Evolutionary conservation across 2,797 vertebrate genomes (phyloP).

Genomic region (Momotus momota): DNA sequence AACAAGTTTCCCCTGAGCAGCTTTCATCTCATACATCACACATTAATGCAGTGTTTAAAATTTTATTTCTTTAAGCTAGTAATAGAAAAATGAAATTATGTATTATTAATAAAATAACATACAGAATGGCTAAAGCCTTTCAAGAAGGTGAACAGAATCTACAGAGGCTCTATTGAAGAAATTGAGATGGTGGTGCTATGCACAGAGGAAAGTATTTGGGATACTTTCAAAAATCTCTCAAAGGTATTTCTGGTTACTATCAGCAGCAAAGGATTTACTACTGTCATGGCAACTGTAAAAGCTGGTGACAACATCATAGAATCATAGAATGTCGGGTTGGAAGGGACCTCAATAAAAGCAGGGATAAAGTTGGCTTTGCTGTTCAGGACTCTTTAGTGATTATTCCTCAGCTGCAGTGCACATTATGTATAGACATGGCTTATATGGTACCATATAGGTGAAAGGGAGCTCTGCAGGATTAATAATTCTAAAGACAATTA

Average conservation of each 20-base stretch:
- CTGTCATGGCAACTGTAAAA: not conserved
- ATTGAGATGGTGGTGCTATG: not conserved
- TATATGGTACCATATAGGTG: not conserved
- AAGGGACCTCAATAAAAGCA: not conserved
- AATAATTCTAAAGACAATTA: not conserved
- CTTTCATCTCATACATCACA: not conserved
- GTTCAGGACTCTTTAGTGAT: not conserved
- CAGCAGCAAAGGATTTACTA: not conserved
- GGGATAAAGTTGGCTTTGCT: not conserved
- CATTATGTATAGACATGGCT: fast-evolving
- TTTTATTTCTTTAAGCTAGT: conserved; percentile 34
- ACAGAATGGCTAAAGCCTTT: not conserved
- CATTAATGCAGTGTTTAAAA: conserved; percentile 26
- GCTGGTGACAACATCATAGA: not conserved
- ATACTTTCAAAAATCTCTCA: not conserved
- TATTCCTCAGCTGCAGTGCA: not conserved
- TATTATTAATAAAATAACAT: conserved; percentile 20
- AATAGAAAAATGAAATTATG: conserved; percentile 37
- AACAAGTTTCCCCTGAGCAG: not conserved
- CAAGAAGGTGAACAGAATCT: not conserved
- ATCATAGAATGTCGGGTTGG: too few species aligned
- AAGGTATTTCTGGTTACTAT: not conserved
- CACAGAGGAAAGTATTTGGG: not conserved
- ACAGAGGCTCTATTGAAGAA: not conserved
- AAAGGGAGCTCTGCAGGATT: not conserved